Evolutionary conservation across 2,888 invertebrate species (phyloP), one percentile per base, ranked within the genome.

Genomic region (Nomada fabriciana): DNA sequence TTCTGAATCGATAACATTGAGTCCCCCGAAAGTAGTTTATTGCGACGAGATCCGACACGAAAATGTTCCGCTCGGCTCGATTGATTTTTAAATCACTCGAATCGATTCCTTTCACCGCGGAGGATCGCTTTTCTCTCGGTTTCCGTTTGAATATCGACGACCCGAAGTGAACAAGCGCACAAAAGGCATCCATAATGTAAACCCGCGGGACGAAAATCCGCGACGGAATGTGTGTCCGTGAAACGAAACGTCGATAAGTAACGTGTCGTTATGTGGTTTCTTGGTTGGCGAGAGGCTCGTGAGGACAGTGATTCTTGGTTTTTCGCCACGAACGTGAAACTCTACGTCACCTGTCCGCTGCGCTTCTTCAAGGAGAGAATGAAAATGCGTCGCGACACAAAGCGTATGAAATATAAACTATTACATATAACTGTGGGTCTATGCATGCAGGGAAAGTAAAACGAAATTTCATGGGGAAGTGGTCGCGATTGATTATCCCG

Each of bases 361-460:
- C 57, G 29, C 61, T 75, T 75, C 13, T 59, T 13, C 4, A 57
- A 55, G 47, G 13, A 25, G 25, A 18, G 20, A 25, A 25, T 20
- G 76, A 57, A 75, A 63, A 72, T 57, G 71, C 65, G 15, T 42
- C 71, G 65, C 61, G 78, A 69, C 23, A 68, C 67, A 55, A 52
- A 76, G 71, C 68, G 61, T 55, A 63, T 50, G 55, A 5, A 20
- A 25, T 25, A 25, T 25, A 2, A 25, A 25, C 25, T 43, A 36
- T 3, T 3, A 15, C 13, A 11, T 47, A n/a, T 50, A 53, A 67
- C 36, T 42, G 36, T 0, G 13, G 53, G 23, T 20, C 13, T 36
- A 47, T 42, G 52, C 76, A 63, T 80, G 72, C 71, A 52, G 29
- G n/a, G n/a, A 20, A 23, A 65, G 43, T 20, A 57, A 63, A 67